phyloP scores from a whole-genome alignment of 2,888 invertebrate species.

The Euplexia lucipara region DNA sequence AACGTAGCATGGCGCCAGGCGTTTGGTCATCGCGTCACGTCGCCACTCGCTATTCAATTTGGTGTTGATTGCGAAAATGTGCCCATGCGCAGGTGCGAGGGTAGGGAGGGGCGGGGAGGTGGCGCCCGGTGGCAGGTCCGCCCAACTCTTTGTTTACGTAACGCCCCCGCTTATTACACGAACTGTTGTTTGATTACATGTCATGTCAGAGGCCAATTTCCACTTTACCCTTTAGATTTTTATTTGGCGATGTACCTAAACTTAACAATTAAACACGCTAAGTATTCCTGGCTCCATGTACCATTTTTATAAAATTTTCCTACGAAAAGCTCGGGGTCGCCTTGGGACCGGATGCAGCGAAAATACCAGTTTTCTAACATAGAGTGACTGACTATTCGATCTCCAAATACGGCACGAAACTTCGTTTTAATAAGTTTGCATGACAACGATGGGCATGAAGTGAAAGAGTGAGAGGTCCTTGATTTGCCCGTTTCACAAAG shows the following conservation, averaged over 20 bases:
- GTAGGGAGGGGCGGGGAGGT: conserved; percentile 74
- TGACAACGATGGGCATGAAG: neutral
- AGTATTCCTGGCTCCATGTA: no score
- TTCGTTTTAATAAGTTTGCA: no score
- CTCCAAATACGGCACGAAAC: no score
- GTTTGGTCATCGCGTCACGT: conserved; percentile 46
- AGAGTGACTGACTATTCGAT: no score
- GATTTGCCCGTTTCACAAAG: conserved; percentile 6
- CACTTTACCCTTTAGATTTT: conserved; percentile 15
- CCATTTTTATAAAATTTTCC: no score
- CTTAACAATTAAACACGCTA: no score
- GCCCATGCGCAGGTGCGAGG: conserved; percentile 82
- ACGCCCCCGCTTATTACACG: conserved; percentile 87
- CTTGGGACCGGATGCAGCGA: no score
- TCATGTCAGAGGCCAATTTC: conserved; percentile 40
- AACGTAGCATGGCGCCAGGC: conserved; percentile 71
- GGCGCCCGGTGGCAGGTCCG: conserved; percentile 86
- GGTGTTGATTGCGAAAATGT: conserved; percentile 82
- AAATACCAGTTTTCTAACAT: no score
- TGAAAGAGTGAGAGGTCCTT: neutral
- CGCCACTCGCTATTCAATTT: conserved; percentile 68
- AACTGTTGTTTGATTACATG: conserved; percentile 76
- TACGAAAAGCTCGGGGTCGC: no score
- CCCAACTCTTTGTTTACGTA: conserved; percentile 90
- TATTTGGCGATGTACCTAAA: neutral